Conservation (phyloP, 1,140 invertebrate genomes). For the Drosophila guanche region DNA sequence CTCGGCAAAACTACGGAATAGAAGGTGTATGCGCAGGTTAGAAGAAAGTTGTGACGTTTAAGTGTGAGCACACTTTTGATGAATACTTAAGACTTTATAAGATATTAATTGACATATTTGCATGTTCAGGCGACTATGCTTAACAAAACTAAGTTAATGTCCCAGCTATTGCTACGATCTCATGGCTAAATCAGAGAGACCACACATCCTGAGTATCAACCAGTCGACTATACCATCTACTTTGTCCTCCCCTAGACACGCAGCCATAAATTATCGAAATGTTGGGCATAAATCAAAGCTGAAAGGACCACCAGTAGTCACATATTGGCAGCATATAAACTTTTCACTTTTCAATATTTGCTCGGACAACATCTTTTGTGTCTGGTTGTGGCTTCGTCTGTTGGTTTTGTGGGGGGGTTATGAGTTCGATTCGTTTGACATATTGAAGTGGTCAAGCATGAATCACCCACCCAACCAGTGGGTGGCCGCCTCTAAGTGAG, state of each 20-base stretch:
- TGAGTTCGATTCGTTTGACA: constrained; percentile 75
- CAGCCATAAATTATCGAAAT: constrained; percentile 73
- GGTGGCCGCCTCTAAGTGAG: constrained; percentile 16
- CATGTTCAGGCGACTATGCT: too few relatives aligned
- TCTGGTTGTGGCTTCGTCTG: constrained; percentile 25
- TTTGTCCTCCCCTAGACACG: not conserved
- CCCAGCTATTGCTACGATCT: too few relatives aligned
- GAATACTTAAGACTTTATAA: not conserved
- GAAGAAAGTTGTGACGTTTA: too few relatives aligned
- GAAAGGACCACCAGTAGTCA: constrained; percentile 48
- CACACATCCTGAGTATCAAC: constrained; percentile 12
- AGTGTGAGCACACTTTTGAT: not conserved
- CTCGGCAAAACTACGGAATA: constrained; percentile 6
- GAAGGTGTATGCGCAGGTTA: too few relatives aligned
- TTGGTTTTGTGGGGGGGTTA: constrained; percentile 11
- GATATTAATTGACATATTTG: too few relatives aligned
- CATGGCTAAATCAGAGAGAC: too few relatives aligned
- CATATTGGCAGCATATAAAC: constrained; percentile 68
- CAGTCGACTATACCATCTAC: constrained; percentile 2
- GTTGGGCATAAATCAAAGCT: constrained; percentile 67
- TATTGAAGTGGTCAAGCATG: constrained; percentile 75
- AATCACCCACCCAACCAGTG: constrained; percentile 12
- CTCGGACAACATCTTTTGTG: constrained; percentile 52
- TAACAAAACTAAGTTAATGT: too few relatives aligned
- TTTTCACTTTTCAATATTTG: constrained; percentile 79